These are phyloP conservation scores for Mormoops blainvillei DNA, from an alignment of 2,113 vertebrate species.

Conservation along the genomic window DNA sequence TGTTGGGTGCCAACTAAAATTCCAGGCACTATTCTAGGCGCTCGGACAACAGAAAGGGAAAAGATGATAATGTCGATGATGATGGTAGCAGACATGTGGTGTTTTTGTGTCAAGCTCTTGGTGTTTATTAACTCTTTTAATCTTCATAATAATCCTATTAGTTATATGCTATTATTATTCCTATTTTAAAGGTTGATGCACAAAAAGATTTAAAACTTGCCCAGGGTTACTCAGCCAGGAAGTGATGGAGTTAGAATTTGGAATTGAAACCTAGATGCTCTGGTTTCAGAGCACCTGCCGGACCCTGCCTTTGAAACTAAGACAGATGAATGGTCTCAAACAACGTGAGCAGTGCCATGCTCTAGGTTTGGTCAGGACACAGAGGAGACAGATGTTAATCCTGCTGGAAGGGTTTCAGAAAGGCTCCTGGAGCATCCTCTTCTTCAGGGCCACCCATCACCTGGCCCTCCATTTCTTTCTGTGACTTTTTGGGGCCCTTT, in stretches of 20 bases:
- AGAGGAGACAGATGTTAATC: not conserved
- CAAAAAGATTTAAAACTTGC: not conserved
- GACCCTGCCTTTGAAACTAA: not conserved
- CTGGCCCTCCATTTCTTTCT: constrained; percentile 4
- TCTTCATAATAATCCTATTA: not conserved
- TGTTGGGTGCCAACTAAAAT: not conserved
- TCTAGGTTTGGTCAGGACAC: not conserved
- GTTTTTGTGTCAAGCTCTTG: not conserved
- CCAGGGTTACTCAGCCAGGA: not conserved
- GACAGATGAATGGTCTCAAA: not conserved
- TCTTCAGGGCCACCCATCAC: not conserved
- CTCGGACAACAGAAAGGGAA: not conserved
- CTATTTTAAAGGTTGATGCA: not conserved
- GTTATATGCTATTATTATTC: not conserved
- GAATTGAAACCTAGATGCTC: not conserved
- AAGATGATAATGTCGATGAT: not conserved
- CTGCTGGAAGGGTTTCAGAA: not conserved
- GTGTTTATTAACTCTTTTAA: not conserved
- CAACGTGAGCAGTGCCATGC: not conserved
- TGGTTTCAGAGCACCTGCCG: not conserved
- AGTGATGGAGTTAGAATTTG: not conserved
- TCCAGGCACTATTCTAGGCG: not conserved
- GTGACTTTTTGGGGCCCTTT: constrained; percentile 30
- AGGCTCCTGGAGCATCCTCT: not conserved
- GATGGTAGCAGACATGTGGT: not conserved